A percentile compares a stretch with the other conserved stretches of the same genome.
Evolutionary conservation across 64 coral and sea anemone species (phyloP).

Genomic region (Dendrophyllia cribrosa): DNA sequence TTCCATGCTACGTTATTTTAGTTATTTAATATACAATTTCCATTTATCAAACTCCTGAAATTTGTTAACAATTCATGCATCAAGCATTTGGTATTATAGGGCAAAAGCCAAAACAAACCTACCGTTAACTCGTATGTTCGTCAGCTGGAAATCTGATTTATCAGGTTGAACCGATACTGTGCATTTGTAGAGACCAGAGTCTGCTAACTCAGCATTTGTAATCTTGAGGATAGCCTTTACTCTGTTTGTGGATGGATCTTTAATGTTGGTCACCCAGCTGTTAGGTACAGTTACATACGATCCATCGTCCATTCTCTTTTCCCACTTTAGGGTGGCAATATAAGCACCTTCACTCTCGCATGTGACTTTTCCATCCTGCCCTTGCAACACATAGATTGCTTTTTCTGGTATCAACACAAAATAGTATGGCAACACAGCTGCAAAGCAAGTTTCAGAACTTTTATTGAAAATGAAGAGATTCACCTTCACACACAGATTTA

Average conservation of each 20-base stretch:
- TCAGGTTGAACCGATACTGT: too few relatives aligned
- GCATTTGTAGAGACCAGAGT: conserved; percentile 1
- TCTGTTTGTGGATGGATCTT: neutral
- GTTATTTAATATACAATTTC: too few relatives aligned
- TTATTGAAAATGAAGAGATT: too few relatives aligned
- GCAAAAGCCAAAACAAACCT: too few relatives aligned
- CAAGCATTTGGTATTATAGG: too few relatives aligned
- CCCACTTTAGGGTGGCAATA: neutral
- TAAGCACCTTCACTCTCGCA: neutral
- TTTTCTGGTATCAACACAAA: neutral
- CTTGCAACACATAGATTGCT: neutral
- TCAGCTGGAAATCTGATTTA: too few relatives aligned
- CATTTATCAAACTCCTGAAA: too few relatives aligned
- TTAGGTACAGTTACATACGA: neutral
- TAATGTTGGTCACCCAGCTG: neutral
- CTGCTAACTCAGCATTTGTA: neutral
- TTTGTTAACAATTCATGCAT: too few relatives aligned
- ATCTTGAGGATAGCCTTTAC: neutral
- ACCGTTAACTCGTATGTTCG: too few relatives aligned
- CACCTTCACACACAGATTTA: too few relatives aligned
- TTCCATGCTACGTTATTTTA: too few relatives aligned
- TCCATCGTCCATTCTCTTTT: neutral
- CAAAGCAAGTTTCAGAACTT: neutral
- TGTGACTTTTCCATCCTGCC: neutral
- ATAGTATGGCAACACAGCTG: neutral